Evolutionary conservation across 2,797 vertebrate species (phyloP).

Genomic region (Tenualosa thibaudeaui): DNA sequence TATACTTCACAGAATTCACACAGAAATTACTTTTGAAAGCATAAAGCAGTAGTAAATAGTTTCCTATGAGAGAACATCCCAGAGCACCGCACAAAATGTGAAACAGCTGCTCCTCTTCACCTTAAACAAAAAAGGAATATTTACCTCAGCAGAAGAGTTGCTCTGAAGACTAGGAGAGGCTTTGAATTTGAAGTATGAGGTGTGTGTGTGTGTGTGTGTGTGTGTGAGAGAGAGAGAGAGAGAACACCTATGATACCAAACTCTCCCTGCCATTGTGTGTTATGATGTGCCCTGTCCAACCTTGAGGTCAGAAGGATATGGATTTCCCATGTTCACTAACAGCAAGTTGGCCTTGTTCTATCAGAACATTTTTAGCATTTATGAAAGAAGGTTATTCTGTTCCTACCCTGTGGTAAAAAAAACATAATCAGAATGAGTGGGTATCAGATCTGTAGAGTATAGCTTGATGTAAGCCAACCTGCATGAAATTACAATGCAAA

Average conservation of each 20-base stretch:
- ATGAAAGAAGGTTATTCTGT: neutral
- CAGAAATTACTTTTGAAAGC: constrained; percentile 11
- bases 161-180: neutral
- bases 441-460: neutral
- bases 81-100: neutral
- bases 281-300: neutral
- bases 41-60: neutral
- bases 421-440: neutral
- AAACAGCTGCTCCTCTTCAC: neutral
- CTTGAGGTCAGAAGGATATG: neutral
- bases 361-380: neutral
- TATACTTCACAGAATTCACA: constrained; percentile 2
- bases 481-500: neutral
- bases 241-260: neutral
- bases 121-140: neutral
- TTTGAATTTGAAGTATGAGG: neutral
- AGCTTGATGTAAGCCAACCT: neutral
- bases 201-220: neutral
- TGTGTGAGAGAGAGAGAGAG: neutral
- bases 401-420: neutral
- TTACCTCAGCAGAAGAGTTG: neutral
- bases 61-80: neutral
- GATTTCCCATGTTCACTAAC: neutral
- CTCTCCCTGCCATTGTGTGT: neutral
- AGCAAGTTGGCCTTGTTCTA: neutral